Evolutionary conservation across 2,888 invertebrate species (phyloP).

Genomic region (Drosophila falleni): DNA sequence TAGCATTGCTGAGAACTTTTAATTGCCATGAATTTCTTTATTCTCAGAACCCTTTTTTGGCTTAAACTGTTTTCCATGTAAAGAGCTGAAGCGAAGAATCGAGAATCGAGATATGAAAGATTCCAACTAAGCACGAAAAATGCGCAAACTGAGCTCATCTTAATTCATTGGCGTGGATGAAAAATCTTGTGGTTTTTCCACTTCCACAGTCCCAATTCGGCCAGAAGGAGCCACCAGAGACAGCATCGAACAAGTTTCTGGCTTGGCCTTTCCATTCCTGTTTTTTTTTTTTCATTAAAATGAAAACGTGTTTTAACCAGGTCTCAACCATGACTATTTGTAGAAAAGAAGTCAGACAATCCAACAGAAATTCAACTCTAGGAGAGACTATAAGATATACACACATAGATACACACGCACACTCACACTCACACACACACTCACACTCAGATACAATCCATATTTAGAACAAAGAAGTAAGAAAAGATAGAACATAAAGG

Average conservation of each 20-base stretch:
- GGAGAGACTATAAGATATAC: constrained; percentile 21
- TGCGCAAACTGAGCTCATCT: constrained; percentile 16
- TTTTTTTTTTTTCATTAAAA: constrained; percentile 50
- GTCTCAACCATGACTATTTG: constrained; percentile 42
- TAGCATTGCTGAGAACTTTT: constrained; percentile 59
- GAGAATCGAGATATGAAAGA: constrained; percentile 20
- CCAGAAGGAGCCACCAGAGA: constrained; percentile 19
- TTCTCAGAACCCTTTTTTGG: constrained; percentile 71
- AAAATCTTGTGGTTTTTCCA: constrained; percentile 49
- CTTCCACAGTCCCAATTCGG: constrained; percentile 15
- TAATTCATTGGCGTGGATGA: constrained; percentile 16
- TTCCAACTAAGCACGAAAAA: constrained; percentile 29
- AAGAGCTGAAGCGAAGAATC: constrained; percentile 7
- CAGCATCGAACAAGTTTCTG: constrained; percentile 63
- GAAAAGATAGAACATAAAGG: constrained; percentile 26
- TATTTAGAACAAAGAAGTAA: constrained; percentile 63
- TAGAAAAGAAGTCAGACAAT: constrained; percentile 35
- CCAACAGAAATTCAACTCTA: constrained; percentile 36
- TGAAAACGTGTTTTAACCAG: constrained; percentile 62
- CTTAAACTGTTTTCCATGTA: constrained; percentile 63
- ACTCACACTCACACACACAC: constrained; percentile 20
- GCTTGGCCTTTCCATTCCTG: constrained; percentile 41
- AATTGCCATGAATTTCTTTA: constrained; percentile 72
- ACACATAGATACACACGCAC: constrained; percentile 35
- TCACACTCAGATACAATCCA: constrained; percentile 39